phyloP scores from a whole-genome alignment of 2,113 vertebrate genomes.

The Calypte anna region DNA sequence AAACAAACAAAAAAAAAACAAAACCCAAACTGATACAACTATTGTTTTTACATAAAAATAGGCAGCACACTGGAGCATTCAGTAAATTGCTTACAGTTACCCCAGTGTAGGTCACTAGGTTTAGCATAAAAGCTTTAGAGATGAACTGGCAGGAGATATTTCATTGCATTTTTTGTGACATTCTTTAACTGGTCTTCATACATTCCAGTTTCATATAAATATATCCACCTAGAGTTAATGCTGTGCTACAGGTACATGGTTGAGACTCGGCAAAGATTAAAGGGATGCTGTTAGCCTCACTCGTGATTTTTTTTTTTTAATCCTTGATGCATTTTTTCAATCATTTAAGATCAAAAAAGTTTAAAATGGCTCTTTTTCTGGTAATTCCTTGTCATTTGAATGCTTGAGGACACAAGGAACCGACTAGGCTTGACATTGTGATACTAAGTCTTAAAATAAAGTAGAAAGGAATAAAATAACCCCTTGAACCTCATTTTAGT shows the following conservation, averaged over 20 bases:
- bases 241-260: neutral
- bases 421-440: neutral
- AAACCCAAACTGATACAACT: neutral
- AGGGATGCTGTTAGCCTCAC: constrained; percentile 35
- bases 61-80: neutral
- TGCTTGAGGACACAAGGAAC: neutral
- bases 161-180: constrained; percentile 13
- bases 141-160: constrained; percentile 16
- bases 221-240: constrained; percentile 12
- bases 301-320: constrained; percentile 32
- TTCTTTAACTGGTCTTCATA: constrained; percentile 35
- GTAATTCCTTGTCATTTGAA: neutral
- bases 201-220: constrained; percentile 45
- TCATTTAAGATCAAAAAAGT: constrained; percentile 30
- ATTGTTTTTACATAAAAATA: constrained; percentile 37
- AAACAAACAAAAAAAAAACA: too few species aligned
- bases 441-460: constrained; percentile 15
- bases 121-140: neutral
- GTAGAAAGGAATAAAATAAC: constrained; percentile 23
- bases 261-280: constrained; percentile 46
- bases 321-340: neutral
- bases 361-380: constrained; percentile 10
- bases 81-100: neutral
- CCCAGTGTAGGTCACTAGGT: neutral
- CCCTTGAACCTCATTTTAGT: constrained; percentile 16